Evolutionary conservation across 2,797 vertebrate species (phyloP).

Genomic region (Danio jaintianensis): DNA sequence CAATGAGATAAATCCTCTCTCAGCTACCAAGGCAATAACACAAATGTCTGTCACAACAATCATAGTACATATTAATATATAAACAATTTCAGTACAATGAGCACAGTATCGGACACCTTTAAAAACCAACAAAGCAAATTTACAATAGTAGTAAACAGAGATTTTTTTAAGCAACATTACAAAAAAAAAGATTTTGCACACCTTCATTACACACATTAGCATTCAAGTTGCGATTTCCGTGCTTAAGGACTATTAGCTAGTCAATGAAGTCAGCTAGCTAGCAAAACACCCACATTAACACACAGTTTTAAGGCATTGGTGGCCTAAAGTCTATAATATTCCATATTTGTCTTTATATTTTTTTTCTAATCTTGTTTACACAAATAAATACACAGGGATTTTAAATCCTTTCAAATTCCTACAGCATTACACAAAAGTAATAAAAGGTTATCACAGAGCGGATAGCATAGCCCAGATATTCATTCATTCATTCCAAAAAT

Average conservation of each 20-base stretch:
- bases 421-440: conserved; percentile 18
- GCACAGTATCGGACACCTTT: conserved; percentile 28
- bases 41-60: conserved; percentile 28
- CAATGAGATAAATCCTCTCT: conserved; percentile 6
- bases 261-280: background rate
- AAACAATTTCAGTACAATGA: conserved; percentile 11
- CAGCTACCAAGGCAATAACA: conserved; percentile 19
- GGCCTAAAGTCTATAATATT: conserved; percentile 66
- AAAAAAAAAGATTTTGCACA: background rate
- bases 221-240: background rate
- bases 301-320: conserved; percentile 56
- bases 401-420: conserved; percentile 15
- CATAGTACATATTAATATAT: conserved; percentile 16
- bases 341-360: conserved; percentile 13
- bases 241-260: background rate
- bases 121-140: conserved; percentile 13
- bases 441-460: background rate
- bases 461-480: background rate
- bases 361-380: conserved; percentile 3
- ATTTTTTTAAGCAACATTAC: background rate
- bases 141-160: background rate
- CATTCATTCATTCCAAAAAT: background rate
- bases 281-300: conserved; percentile 8
- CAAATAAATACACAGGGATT: background rate
- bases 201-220: background rate